Evolutionary conservation across 2,113 vertebrate species (phyloP).

Genomic region (Ranitomeya variabilis): DNA sequence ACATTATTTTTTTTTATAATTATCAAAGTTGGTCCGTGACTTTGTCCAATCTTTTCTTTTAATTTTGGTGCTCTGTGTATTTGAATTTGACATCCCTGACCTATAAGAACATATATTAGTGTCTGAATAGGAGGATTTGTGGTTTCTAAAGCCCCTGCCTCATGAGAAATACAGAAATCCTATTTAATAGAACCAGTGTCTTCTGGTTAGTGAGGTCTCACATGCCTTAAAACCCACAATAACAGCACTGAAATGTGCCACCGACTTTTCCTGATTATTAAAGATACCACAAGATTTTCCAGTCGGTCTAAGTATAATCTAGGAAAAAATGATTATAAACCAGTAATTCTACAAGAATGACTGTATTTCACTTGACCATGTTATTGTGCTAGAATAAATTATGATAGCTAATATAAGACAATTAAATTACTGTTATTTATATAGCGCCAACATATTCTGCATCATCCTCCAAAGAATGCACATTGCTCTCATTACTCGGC

Average conservation of each 20-base stretch:
- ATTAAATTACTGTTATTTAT: neutral
- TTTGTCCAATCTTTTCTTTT: too few relatives aligned
- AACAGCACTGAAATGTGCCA: neutral
- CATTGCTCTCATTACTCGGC: neutral
- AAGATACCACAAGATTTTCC: slow-evolving; percentile 22
- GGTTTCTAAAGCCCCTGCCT: neutral
- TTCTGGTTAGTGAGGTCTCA: neutral
- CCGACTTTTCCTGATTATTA: neutral
- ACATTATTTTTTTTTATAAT: too few relatives aligned
- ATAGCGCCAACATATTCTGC: neutral
- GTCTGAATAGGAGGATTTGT: neutral
- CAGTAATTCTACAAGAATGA: neutral
- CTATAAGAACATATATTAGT: neutral
- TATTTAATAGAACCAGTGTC: neutral
- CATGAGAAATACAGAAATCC: neutral
- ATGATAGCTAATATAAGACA: neutral
- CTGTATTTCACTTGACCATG: neutral
- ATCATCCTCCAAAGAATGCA: neutral
- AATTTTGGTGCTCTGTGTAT: too few relatives aligned
- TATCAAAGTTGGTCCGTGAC: too few relatives aligned
- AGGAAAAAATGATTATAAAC: neutral
- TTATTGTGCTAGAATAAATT: neutral
- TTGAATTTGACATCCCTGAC: too few relatives aligned
- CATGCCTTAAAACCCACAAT: neutral
- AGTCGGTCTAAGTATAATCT: neutral